Base-by-base conservation (phyloP, 2,113 vertebrate genomes). In the Anguilla japonica region DNA sequence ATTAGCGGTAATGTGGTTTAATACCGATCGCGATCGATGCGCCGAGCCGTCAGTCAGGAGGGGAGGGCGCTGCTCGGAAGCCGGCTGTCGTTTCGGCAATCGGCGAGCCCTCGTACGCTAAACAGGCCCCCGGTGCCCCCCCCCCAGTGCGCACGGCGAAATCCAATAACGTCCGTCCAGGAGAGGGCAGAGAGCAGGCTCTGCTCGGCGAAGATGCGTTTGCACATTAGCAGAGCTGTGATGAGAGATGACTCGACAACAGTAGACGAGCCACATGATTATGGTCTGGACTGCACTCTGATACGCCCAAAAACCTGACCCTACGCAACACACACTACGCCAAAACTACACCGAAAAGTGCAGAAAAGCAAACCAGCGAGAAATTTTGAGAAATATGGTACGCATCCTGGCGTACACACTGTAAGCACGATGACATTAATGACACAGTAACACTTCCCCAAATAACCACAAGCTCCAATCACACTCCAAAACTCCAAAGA, bases 1-100 rank as follows among this genome's bases (percentile, higher is more conserved):
- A 86, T 86, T 86, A 86, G 85, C 79, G 6, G 18, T 81, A 86
- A 86, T 63, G 53, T 86, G 79, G 78, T 86, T 86, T 86, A 41
- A 60, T 87, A n/a, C 83, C 84, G 79, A 89, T 87, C 79, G 79
- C 34, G 41, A 41, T 60, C 85, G 1, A 57, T 81, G 85, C 79
- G 41, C n/a, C 78, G 53, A 34, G 9, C 60, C 53, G 82, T 60
- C 60, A 83, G 82, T 83, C 82, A 57, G 79, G 34, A 34, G 34
- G 34, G 78, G 85, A n/a, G 34, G 15, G 34, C n/a, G 50, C 78
- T 60, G 78, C 78, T 50, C 57, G 43, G 57, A 88, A 86, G 84
- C 34, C 71, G 2, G 71, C 71, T 34, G 71, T 75, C 71, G 29
- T 75, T 34, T 60, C 82, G 18, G 67, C 39, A 3, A 71, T 16